Conservation (phyloP, 2,888 invertebrate species). For the Parnassius glacialis region DNA sequence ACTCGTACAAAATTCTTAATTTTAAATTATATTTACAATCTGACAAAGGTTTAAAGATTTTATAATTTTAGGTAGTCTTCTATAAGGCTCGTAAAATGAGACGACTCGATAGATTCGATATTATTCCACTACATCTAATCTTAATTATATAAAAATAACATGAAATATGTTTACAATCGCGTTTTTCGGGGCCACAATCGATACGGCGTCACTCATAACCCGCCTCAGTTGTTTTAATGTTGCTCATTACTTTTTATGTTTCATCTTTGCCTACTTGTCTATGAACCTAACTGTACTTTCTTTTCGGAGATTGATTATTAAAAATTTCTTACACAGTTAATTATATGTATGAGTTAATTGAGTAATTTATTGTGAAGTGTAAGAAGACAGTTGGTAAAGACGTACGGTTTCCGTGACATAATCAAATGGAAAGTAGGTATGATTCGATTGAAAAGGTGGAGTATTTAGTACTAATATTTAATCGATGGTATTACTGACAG, state of each 20-base stretch:
- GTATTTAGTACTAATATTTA: too few species aligned
- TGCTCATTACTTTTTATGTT: slow-evolving; percentile 72
- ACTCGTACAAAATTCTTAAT: too few species aligned
- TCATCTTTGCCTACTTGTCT: slow-evolving; percentile 49
- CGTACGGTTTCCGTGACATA: slow-evolving; percentile 23
- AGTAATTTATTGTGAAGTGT: slow-evolving; percentile 56
- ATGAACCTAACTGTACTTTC: slow-evolving; percentile 66
- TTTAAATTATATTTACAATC: too few species aligned
- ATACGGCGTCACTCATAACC: slow-evolving; percentile 45
- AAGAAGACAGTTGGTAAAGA: neutral
- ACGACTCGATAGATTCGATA: neutral
- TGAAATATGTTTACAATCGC: slow-evolving; percentile 30
- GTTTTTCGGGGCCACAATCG: slow-evolving; percentile 40
- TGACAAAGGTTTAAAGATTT: too few species aligned
- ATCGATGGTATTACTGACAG: neutral
- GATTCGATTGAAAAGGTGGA: neutral
- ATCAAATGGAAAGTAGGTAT: slow-evolving; percentile 20
- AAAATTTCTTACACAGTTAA: slow-evolving; percentile 64
- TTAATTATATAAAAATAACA: neutral
- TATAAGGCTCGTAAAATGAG: too few species aligned
- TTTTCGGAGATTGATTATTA: slow-evolving; percentile 71
- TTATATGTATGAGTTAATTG: slow-evolving; percentile 66
- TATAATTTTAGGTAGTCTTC: too few species aligned
- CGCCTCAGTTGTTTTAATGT: slow-evolving; percentile 62
- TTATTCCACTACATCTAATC: neutral